phyloP scores from a whole-genome alignment of 2,113 vertebrate species.

The Cyprinodon variegatus region DNA sequence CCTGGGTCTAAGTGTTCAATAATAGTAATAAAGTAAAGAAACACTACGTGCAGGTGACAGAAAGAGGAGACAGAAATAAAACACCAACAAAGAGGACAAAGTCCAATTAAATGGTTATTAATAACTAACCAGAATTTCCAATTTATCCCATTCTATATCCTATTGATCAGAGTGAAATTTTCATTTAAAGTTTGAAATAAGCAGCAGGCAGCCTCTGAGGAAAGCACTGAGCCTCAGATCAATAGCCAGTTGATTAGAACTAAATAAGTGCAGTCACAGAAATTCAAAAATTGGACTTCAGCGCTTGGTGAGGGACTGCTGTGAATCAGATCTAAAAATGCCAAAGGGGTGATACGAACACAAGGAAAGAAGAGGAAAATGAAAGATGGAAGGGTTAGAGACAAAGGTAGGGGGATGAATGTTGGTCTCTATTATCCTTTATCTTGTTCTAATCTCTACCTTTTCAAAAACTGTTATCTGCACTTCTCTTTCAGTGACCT shows the following conservation, averaged over 20 bases:
- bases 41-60: neutral
- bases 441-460: slow-evolving; percentile 12
- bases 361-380: slow-evolving; percentile 29
- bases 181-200: slow-evolving; percentile 78
- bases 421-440: slow-evolving; percentile 18
- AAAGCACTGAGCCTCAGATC: slow-evolving; percentile 78
- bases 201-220: slow-evolving; percentile 71
- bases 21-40: slow-evolving; percentile 4
- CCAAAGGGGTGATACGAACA: slow-evolving; percentile 30
- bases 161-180: slow-evolving; percentile 73
- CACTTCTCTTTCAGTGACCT: slow-evolving; percentile 23
- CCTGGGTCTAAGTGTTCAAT: neutral
- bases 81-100: slow-evolving; percentile 22
- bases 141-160: slow-evolving; percentile 62
- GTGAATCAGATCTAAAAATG: slow-evolving; percentile 53
- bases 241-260: slow-evolving; percentile 85
- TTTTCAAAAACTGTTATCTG: slow-evolving; percentile 18
- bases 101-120: slow-evolving; percentile 64
- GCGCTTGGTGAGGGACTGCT: slow-evolving; percentile 32
- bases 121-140: slow-evolving; percentile 57
- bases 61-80: neutral
- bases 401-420: slow-evolving; percentile 25
- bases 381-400: slow-evolving; percentile 3
- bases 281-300: slow-evolving; percentile 71
- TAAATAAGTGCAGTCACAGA: slow-evolving; percentile 81